Conservation (phyloP, 2,888 invertebrate genomes). For the Eupithecia subumbrata region DNA sequence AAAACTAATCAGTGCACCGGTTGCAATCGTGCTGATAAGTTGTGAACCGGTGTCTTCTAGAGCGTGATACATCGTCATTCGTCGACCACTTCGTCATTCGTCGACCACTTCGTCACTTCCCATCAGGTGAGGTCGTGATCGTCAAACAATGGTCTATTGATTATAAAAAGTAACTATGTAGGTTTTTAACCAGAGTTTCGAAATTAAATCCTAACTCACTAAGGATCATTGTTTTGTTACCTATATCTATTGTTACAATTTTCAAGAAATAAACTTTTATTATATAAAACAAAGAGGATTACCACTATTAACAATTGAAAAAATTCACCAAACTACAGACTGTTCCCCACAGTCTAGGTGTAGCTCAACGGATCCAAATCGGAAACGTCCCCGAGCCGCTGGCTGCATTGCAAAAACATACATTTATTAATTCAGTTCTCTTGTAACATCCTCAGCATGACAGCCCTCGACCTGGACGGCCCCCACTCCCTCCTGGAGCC, state of each 20-base stretch:
- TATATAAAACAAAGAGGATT: too few relatives aligned
- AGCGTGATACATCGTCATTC: too few relatives aligned
- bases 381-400: neutral
- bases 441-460: constrained; percentile 20
- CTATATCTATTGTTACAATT: too few relatives aligned
- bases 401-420: neutral
- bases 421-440: neutral
- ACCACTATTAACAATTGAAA: too few relatives aligned
- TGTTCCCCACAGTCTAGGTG: neutral
- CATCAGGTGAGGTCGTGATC: neutral
- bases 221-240: too few relatives aligned
- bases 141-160: neutral
- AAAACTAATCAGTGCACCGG: neutral
- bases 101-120: neutral
- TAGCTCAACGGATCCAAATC: neutral
- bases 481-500: constrained; percentile 58
- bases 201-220: too few relatives aligned
- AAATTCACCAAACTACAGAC: neutral
- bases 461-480: constrained; percentile 12
- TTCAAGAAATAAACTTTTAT: too few relatives aligned
- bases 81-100: too few relatives aligned
- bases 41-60: neutral
- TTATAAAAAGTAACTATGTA: too few relatives aligned
- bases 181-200: too few relatives aligned
- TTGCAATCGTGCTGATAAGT: neutral